Conservation (phyloP, 2,888 invertebrate species). For the Rhorus exstirpatorius region DNA sequence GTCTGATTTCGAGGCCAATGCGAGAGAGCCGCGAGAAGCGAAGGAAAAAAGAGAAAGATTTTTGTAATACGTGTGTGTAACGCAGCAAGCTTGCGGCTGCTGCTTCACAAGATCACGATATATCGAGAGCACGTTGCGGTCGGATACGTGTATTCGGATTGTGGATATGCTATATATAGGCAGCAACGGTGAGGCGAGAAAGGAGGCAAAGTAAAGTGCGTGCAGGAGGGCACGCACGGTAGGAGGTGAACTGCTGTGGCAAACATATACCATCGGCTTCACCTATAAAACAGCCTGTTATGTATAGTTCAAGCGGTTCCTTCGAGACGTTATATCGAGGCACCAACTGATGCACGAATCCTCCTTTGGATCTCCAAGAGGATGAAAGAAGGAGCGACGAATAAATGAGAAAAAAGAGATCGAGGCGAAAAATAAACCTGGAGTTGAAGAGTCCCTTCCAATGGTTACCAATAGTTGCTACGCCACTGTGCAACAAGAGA, state of each 20-base stretch:
- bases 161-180: not conserved
- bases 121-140: slow-evolving; percentile 48
- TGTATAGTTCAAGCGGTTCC: slow-evolving; percentile 36
- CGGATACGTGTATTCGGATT: not conserved
- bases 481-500: slow-evolving; percentile 69
- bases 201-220: slow-evolving; percentile 50
- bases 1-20: slow-evolving; percentile 25
- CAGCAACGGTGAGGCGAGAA: slow-evolving; percentile 15
- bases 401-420: slow-evolving; percentile 3
- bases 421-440: slow-evolving; percentile 44
- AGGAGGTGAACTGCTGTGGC: slow-evolving; percentile 52
- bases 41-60: slow-evolving; percentile 10
- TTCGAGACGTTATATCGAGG: slow-evolving; percentile 49
- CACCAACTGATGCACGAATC: slow-evolving; percentile 45
- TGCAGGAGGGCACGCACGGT: slow-evolving; percentile 53
- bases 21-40: slow-evolving; percentile 8
- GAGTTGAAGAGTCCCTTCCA: slow-evolving; percentile 33
- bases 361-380: slow-evolving; percentile 18
- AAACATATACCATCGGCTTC: slow-evolving; percentile 22
- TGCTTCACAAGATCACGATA: slow-evolving; percentile 8
- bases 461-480: slow-evolving; percentile 64
- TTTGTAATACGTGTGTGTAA: slow-evolving; percentile 24
- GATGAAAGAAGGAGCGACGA: not conserved
- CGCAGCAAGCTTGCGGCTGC: not conserved
- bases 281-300: slow-evolving; percentile 13